Percentiles rank a stretch among this genome's conserved stretches.
Evolutionary conservation across 2,888 invertebrate genomes (phyloP).

Genomic region (Norana najaformis): DNA sequence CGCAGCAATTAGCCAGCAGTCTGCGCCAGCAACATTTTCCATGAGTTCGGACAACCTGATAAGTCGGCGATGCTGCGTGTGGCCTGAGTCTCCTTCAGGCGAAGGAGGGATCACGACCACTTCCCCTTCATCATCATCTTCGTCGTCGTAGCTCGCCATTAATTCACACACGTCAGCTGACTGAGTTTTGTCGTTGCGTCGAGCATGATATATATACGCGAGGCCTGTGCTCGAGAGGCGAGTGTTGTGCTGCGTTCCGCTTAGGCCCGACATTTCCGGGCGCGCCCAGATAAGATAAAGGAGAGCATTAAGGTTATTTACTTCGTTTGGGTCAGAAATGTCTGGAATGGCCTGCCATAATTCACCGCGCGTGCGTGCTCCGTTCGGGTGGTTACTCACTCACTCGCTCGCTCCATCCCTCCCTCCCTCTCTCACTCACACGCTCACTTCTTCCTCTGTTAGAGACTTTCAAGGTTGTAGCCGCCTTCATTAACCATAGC

Average conservation of each 20-base stretch:
- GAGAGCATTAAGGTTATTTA: not conserved
- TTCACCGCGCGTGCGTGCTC: not conserved
- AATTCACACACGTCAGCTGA: constrained; percentile 1
- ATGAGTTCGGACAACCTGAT: not conserved
- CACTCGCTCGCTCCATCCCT: not conserved
- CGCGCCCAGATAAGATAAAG: not conserved
- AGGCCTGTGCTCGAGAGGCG: not conserved
- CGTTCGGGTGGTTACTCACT: not conserved
- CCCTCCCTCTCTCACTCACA: not conserved
- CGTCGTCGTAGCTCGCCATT: not conserved
- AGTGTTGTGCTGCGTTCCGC: not conserved
- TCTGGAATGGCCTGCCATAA: not conserved
- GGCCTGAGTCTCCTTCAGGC: too few species aligned
- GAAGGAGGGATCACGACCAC: too few species aligned
- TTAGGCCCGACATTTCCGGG: not conserved
- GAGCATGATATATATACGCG: not conserved
- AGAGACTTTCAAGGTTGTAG: not conserved
- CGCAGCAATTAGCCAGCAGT: not conserved
- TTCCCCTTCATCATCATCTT: not conserved
- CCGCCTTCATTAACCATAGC: not conserved
- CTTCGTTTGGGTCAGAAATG: not conserved
- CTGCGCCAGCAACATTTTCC: not conserved
- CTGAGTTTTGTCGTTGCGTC: not conserved
- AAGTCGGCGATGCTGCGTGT: not conserved
- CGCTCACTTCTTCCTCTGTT: not conserved